A percentile compares a stretch with the other conserved stretches of the same genome.
These are phyloP conservation scores for Zaprionus davidi DNA, from an alignment of 1,140 invertebrate species.

Conservation along the genomic window DNA sequence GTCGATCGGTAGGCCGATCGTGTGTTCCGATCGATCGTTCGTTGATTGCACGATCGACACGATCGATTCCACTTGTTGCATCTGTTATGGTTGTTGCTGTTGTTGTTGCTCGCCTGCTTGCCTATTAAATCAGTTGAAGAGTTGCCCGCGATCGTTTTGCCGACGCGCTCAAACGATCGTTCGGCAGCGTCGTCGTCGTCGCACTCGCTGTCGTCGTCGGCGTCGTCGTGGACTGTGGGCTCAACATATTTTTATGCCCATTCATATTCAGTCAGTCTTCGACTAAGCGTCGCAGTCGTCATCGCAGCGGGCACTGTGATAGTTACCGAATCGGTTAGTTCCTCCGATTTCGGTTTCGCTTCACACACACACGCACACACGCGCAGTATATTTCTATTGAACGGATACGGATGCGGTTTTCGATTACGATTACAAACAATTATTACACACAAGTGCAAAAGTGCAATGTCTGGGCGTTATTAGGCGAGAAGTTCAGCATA, in stretches of 20 bases:
- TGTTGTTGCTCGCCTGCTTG: conserved; percentile 12
- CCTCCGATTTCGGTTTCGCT: conserved; percentile 29
- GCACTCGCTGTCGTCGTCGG: conserved; percentile 38
- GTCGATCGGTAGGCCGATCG: conserved; percentile 48
- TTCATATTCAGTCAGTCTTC: conserved; percentile 79
- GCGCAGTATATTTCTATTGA: conserved; percentile 27
- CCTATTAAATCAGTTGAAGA: conserved; percentile 66
- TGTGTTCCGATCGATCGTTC: conserved; percentile 14
- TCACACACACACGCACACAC: background rate
- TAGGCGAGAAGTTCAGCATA: conserved; percentile 46
- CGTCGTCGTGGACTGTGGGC: conserved; percentile 53
- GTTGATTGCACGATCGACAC: conserved; percentile 48
- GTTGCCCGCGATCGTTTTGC: conserved; percentile 52
- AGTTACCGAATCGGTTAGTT: conserved; percentile 26
- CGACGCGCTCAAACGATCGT: conserved; percentile 49
- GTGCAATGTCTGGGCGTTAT: conserved; percentile 76
- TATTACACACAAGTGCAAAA: conserved; percentile 59
- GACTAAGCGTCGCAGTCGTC: conserved; percentile 74
- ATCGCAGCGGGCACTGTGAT: conserved; percentile 50
- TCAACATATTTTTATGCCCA: conserved; percentile 64
- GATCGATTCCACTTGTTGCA: conserved; percentile 73
- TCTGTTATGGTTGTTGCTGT: conserved; percentile 56
- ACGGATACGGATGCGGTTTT: conserved; percentile 63
- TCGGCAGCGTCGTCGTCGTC: conserved; percentile 21
- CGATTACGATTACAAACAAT: conserved; percentile 41